Conservation (phyloP, 2,888 invertebrate species). For the Torymus auratus region DNA sequence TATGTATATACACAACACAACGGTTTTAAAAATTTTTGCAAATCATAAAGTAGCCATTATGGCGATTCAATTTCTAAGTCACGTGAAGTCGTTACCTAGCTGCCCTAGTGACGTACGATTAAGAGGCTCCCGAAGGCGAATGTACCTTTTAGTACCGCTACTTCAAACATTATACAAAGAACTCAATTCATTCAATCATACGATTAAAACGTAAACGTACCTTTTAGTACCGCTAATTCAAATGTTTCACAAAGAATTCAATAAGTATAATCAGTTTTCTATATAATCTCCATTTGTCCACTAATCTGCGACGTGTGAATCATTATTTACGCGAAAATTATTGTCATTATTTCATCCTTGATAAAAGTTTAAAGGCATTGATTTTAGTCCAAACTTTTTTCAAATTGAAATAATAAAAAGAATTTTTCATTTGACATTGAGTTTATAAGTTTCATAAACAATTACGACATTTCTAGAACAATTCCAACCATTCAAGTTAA, state of each 20-base stretch:
- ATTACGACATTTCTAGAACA: slow-evolving; percentile 48
- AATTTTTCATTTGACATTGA: slow-evolving; percentile 1
- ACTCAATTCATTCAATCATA: slow-evolving; percentile 12
- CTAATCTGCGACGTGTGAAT: slow-evolving; percentile 24
- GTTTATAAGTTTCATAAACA: background rate
- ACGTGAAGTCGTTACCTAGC: slow-evolving; percentile 41
- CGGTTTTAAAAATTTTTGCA: slow-evolving; percentile 49
- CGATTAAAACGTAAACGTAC: slow-evolving; percentile 42
- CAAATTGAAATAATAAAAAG: slow-evolving; percentile 15
- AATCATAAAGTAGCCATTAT: slow-evolving; percentile 45
- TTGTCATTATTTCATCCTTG: slow-evolving; percentile 21
- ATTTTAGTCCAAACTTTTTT: background rate
- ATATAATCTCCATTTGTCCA: slow-evolving; percentile 12
- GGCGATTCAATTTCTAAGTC: slow-evolving; percentile 34
- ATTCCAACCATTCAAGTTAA: slow-evolving; percentile 34
- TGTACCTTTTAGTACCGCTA: slow-evolving; percentile 36
- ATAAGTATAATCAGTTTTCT: slow-evolving; percentile 3
- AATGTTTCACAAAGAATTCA: slow-evolving; percentile 38
- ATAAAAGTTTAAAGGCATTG: slow-evolving; percentile 10
- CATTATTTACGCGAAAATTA: slow-evolving; percentile 17
- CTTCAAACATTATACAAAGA: slow-evolving; percentile 37
- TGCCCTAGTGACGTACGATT: slow-evolving; percentile 40
- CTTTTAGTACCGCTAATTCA: slow-evolving; percentile 41
- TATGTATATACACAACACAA: slow-evolving; percentile 58
- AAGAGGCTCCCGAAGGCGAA: slow-evolving; percentile 46